Evolutionary conservation across 1,140 invertebrate genomes (phyloP).

Genomic region (Lepidurus couesii): DNA sequence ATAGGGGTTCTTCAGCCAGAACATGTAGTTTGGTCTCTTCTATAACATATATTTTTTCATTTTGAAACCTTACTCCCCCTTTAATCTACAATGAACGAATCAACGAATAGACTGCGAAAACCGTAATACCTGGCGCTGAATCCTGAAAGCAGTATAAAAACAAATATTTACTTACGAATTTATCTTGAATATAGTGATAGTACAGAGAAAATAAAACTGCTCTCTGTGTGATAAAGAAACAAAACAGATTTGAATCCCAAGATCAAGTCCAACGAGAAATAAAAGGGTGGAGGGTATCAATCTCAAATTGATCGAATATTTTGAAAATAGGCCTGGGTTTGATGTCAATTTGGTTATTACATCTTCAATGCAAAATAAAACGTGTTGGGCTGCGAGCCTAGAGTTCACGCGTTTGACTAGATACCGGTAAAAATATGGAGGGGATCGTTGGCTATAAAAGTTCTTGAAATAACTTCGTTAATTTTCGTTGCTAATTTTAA

Average conservation of each 20-base stretch:
- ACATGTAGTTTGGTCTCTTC: too few species aligned
- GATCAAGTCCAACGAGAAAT: not conserved
- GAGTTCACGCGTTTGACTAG: not conserved
- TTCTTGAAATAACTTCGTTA: not conserved
- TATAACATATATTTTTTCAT: too few species aligned
- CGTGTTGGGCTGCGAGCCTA: not conserved
- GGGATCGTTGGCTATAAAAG: conserved; percentile 1
- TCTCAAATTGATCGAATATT: not conserved
- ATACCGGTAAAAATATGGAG: conserved; percentile 10
- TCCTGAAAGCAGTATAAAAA: not conserved
- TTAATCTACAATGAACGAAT: not conserved
- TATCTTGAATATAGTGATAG: not conserved
- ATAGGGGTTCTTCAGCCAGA: too few species aligned
- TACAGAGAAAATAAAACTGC: conserved; percentile 20
- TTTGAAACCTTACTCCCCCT: too few species aligned
- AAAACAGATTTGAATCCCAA: conserved; percentile 1
- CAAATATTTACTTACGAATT: conserved; percentile 11
- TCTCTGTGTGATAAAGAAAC: conserved; percentile 10
- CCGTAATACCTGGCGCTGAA: not conserved
- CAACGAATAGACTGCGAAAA: not conserved
- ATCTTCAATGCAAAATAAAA: conserved; percentile 4
- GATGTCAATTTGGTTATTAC: not conserved
- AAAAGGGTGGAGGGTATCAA: not conserved
- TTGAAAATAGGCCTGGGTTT: not conserved
- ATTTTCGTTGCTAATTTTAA: conserved; percentile 15